Evolutionary conservation across 2,888 invertebrate genomes (phyloP).

Genomic region (Dyspetes luteomarginatus): DNA sequence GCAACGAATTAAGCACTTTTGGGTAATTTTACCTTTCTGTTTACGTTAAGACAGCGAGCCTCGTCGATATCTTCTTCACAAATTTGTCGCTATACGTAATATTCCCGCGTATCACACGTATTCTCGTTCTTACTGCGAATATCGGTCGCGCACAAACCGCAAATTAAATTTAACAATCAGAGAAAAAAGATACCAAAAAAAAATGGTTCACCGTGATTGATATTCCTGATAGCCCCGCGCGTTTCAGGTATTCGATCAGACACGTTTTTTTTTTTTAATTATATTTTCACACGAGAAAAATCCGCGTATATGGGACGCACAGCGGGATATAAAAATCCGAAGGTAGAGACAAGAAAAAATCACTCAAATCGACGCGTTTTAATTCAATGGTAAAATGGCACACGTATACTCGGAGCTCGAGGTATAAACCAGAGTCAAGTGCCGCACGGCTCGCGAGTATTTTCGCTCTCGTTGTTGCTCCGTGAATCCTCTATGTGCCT

Average conservation of each 20-base stretch:
- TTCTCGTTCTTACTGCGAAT: not conserved
- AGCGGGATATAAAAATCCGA: conserved; percentile 2
- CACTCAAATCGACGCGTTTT: conserved; percentile 28
- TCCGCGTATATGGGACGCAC: conserved; percentile 47
- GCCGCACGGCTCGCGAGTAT: conserved; percentile 57
- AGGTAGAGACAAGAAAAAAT: conserved; percentile 6
- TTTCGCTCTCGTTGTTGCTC: conserved; percentile 79
- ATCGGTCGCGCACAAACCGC: conserved; percentile 50
- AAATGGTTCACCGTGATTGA: conserved; percentile 8
- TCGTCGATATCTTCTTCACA: conserved; percentile 27
- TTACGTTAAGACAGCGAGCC: not conserved
- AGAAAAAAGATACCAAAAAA: conserved; percentile 4
- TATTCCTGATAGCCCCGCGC: conserved; percentile 48
- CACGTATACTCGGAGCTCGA: conserved; percentile 58
- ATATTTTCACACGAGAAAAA: conserved; percentile 39
- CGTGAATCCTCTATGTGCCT: conserved; percentile 57
- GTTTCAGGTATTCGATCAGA: conserved; percentile 31
- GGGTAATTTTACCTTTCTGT: conserved; percentile 2
- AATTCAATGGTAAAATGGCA: conserved; percentile 56
- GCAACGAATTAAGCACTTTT: too few relatives aligned
- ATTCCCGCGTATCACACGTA: too few relatives aligned
- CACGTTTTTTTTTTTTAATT: not conserved
- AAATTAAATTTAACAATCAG: not conserved
- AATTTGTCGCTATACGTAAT: not conserved
- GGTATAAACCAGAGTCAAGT: conserved; percentile 63